Base-by-base conservation (phyloP, 30 jellyfish, hydroid and myxozoan species). In the Aurelia sp. region DNA sequence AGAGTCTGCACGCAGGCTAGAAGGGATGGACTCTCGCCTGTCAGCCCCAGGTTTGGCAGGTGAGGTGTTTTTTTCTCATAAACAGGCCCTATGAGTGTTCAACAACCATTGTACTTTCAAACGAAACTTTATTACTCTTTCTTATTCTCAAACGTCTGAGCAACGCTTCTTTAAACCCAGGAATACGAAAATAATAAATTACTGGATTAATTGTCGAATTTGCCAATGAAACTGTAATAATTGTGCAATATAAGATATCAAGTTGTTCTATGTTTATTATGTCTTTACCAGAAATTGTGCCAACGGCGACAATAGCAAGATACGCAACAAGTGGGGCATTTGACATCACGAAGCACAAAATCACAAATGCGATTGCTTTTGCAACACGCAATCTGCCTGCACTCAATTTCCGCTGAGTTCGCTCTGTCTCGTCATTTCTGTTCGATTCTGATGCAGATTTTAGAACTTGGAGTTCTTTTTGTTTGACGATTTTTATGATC, bases 171-270 rank as follows among this genome's bases (percentile, higher is more conserved):
- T 63, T 66, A 67, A 92, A 78, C 3, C 87, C 92, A 41, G 96
- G 96, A 40, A 76, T 81, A 41, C 93, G 89, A 53, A 64, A 74
- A 72, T 86, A 92, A 41, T 92, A 92, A 19, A 92, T 92, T 27
- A 89, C 44, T 4, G 98, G 97, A 71, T 92, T 92, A 73, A 92
- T 81, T 23, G 73, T 57, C 17, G 98, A 86, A 72, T 92, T 92
- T 62, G 73, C 47, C 90, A 87, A 18, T 12, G 89, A 67, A 10
- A 77, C 21, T 13, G 91, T 76, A 16, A 78, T 22, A 3, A 60
- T 74, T 22, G 71, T 22, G 11, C 71, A 74, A 47, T 87, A 87
- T 30, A 87, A 11, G 16, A 78, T 58, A 69, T 87, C 91, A 16
- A 44, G 18, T 1, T 52, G 52, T 13, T 73, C 31, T 33, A 15